phyloP scores from a whole-genome alignment of 92 coral and sea anemone genomes.

The Zoanthus solanderi region DNA sequence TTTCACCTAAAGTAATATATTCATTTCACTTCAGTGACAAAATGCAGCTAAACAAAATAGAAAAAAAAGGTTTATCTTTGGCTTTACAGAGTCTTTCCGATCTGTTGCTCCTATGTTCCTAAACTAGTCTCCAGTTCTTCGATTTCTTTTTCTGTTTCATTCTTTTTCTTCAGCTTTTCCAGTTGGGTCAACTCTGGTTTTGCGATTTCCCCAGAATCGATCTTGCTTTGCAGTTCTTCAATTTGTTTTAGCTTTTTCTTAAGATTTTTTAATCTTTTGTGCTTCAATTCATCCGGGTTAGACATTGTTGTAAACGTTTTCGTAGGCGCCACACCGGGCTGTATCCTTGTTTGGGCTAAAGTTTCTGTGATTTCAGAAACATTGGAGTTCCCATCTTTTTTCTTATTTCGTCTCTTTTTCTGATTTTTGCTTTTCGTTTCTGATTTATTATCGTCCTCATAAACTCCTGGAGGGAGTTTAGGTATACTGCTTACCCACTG shows the following conservation, averaged over 20 bases:
- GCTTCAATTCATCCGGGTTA: slow-evolving; percentile 80
- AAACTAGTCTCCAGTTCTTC: slow-evolving; percentile 59
- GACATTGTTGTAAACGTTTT: slow-evolving; percentile 63
- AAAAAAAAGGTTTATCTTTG: not conserved
- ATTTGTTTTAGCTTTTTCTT: slow-evolving; percentile 95
- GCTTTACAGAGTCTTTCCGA: not conserved
- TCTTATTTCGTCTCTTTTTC: slow-evolving; percentile 75
- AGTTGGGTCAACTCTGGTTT: slow-evolving; percentile 83
- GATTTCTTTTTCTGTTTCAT: slow-evolving; percentile 83
- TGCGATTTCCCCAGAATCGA: slow-evolving; percentile 84
- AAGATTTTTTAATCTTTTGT: slow-evolving; percentile 84
- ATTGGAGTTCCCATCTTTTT: slow-evolving; percentile 61
- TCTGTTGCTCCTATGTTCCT: slow-evolving; percentile 28
- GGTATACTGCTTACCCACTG: slow-evolving; percentile 87
- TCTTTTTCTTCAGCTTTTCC: slow-evolving; percentile 81
- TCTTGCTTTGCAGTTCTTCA: slow-evolving; percentile 89
- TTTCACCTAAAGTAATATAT: too few relatives aligned
- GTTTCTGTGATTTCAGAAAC: slow-evolving; percentile 62
- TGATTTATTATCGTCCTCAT: slow-evolving; percentile 62
- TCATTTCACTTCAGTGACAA: too few relatives aligned
- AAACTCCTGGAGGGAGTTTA: slow-evolving; percentile 81
- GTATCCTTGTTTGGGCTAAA: slow-evolving; percentile 52
- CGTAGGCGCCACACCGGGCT: slow-evolving; percentile 59
- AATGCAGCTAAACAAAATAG: too few relatives aligned
- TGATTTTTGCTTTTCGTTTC: slow-evolving; percentile 78